Percentiles rank a stretch among this genome's conserved stretches.
These are phyloP conservation scores for Yponomeuta evonymella DNA, from an alignment of 2,888 invertebrate species.

Conservation along the genomic window DNA sequence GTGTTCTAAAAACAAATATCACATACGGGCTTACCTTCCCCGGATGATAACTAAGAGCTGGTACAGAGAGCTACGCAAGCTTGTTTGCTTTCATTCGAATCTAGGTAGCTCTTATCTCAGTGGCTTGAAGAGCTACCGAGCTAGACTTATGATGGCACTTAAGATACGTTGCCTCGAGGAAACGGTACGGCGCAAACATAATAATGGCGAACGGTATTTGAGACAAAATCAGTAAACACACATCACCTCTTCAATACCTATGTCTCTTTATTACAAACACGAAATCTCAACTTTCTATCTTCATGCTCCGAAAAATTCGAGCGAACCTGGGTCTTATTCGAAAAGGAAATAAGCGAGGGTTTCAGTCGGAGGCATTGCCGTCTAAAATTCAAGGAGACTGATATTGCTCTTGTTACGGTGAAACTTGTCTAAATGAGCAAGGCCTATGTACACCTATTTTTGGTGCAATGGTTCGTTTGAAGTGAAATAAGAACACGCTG, in stretches of 20 bases:
- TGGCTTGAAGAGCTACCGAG: neutral
- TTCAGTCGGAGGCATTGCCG: neutral
- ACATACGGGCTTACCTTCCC: neutral
- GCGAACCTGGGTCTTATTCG: neutral
- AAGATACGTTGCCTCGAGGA: neutral
- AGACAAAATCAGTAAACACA: constrained; percentile 17
- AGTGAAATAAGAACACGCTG: neutral
- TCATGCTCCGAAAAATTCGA: neutral
- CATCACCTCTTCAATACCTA: constrained; percentile 18
- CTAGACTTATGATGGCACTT: neutral
- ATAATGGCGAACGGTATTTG: constrained; percentile 20
- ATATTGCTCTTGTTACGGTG: constrained; percentile 7
- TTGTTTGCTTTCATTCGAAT: neutral
- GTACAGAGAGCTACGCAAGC: neutral
- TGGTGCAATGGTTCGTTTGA: neutral
- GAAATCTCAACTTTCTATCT: constrained; percentile 14
- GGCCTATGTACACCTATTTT: neutral
- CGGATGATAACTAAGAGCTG: neutral
- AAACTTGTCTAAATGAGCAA: constrained; percentile 12
- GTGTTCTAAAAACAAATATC: neutral
- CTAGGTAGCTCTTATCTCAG: neutral
- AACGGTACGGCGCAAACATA: constrained; percentile 17
- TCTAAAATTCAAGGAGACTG: neutral
- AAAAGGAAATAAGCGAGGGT: neutral
- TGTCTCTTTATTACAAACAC: constrained; percentile 17